Evolutionary conservation across 2,113 vertebrate species (phyloP).

Genomic region (Oreochromis niloticus): DNA sequence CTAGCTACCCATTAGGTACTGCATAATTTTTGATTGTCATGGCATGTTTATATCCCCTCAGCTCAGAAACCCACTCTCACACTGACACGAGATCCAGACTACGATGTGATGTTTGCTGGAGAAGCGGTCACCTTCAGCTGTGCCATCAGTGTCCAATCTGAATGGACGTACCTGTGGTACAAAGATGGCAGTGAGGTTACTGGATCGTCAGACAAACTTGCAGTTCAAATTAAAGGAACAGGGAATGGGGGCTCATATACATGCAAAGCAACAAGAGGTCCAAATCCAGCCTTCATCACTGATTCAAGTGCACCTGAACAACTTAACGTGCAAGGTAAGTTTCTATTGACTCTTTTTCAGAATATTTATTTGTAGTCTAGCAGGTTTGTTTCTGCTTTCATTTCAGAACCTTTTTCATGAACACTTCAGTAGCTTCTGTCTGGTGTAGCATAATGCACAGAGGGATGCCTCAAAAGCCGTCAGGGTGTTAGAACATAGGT

Average conservation of each 20-base stretch:
- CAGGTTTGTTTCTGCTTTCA: background rate
- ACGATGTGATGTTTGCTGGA: conserved; percentile 7
- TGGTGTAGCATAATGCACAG: background rate
- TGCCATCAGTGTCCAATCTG: background rate
- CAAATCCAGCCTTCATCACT: rapidly evolving
- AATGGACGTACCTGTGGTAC: conserved; percentile 30
- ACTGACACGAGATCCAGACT: conserved; percentile 11
- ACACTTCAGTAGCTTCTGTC: no score
- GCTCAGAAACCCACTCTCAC: background rate
- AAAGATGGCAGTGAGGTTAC: rapidly evolving
- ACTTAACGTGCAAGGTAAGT: background rate
- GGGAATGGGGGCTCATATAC: background rate
- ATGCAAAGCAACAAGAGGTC: conserved; percentile 18
- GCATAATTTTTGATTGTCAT: background rate
- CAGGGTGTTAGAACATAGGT: background rate
- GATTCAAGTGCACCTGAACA: rapidly evolving
- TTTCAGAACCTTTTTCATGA: no score
- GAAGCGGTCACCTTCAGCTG: conserved; percentile 22
- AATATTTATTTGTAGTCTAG: background rate
- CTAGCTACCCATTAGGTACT: no score
- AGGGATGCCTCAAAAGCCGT: background rate
- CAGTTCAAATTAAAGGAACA: background rate
- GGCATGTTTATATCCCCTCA: background rate
- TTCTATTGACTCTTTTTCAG: background rate
- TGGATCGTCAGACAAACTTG: rapidly evolving